Evolutionary conservation across 2,113 vertebrate genomes (phyloP).

Genomic region (Bufo gargarizans): DNA sequence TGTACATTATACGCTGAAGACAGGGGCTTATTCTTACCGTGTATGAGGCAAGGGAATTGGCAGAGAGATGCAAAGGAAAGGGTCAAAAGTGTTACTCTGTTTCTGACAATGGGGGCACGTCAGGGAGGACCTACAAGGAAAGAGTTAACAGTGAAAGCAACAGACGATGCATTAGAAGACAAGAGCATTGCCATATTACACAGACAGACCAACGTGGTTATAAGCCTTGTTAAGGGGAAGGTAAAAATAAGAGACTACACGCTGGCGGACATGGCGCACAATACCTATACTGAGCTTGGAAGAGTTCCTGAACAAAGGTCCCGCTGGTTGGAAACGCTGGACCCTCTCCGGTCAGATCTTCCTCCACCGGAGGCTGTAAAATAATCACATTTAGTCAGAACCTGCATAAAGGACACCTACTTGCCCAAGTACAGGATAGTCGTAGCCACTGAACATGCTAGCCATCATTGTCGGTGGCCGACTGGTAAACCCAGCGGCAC

Average conservation of each 20-base stretch:
- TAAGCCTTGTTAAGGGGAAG: not conserved
- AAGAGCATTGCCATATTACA: not conserved
- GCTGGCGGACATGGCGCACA: not conserved
- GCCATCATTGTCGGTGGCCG: too few relatives aligned
- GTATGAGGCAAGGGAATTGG: conserved; percentile 92
- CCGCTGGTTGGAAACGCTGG: conserved; percentile 88
- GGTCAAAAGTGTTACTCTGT: conserved; percentile 97
- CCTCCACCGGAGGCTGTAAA: conserved; percentile 86
- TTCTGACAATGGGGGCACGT: conserved; percentile 95
- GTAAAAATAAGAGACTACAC: not conserved
- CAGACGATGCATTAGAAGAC: not conserved
- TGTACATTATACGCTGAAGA: not conserved
- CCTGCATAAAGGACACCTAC: not conserved
- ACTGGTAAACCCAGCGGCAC: too few relatives aligned
- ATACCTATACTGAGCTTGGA: conserved; percentile 98
- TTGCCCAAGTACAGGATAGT: too few relatives aligned
- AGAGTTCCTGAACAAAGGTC: conserved; percentile 96
- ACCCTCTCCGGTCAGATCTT: conserved; percentile 83
- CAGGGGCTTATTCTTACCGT: conserved; percentile 73
- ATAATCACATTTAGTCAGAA: not conserved
- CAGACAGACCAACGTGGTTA: not conserved
- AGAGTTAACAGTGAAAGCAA: conserved; percentile 10
- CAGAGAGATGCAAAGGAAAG: conserved; percentile 91
- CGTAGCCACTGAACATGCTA: too few relatives aligned
- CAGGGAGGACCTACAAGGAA: conserved; percentile 83